phyloP scores from a whole-genome alignment of 2,888 invertebrate genomes.

The Ochropleura leucogaster region DNA sequence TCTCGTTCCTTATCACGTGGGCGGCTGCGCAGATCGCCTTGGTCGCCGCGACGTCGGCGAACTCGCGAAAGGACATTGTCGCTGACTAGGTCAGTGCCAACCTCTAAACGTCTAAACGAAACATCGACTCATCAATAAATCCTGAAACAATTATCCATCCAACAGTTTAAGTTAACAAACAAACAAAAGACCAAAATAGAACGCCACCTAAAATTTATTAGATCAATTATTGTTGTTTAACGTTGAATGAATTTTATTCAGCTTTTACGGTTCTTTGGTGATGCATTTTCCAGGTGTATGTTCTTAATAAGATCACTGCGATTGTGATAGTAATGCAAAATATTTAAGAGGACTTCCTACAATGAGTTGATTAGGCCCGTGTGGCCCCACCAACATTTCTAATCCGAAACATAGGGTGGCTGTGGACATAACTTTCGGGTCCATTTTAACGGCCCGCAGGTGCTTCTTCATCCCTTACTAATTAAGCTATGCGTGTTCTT shows the following conservation, averaged over 20 bases:
- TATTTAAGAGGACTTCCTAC: not conserved
- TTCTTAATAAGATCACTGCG: not conserved
- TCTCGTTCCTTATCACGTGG: slow-evolving; percentile 92
- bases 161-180: not conserved
- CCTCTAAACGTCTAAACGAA: not conserved
- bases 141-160: not conserved
- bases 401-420: not conserved
- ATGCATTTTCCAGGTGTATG: not conserved
- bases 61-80: slow-evolving; percentile 84
- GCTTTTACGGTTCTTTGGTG: not conserved
- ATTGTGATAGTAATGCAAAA: not conserved
- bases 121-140: not conserved
- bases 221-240: not conserved
- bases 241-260: not conserved
- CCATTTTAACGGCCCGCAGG: not conserved
- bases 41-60: slow-evolving; percentile 86
- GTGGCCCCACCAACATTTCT: not conserved
- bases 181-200: not conserved
- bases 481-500: not conserved
- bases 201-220: not conserved
- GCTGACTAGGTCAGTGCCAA: slow-evolving; percentile 78
- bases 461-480: not conserved
- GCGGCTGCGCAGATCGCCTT: slow-evolving; percentile 86
- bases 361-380: not conserved
- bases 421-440: not conserved